Evolutionary conservation across 2,113 vertebrate species (phyloP), one percentile per base, ranked within the genome.

Genomic region (Bettongia penicillata): DNA sequence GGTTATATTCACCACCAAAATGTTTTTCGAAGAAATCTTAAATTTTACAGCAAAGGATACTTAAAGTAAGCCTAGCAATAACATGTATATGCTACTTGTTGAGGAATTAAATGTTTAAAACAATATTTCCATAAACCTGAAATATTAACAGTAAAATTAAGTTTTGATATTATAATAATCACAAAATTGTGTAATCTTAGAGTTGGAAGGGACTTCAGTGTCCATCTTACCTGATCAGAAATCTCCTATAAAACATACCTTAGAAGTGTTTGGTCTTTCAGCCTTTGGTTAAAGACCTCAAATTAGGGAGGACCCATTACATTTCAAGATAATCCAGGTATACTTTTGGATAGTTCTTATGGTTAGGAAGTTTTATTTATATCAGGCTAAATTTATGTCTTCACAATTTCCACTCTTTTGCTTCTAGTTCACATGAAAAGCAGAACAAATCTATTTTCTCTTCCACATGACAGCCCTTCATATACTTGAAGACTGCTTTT

Each of bases 1-100:
- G 94, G 47, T 90, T 94, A 77, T 8, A 8, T 90, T 95, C 53
- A 90, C 53, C 94, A 93, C 37, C 22, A 50, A 26, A 84, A 51
- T 95, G 5, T 91, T 94, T 91, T 96, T 95, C 93, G 14, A 91
- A 95, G 53, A 43, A 93, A 93, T 8, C 50, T 94, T 93, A 89
- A 90, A 50, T 92, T 96, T 94, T 96, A 94, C 90, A 94, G 92
- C 93, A 93, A 93, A 90, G 25, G 10, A 91, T 93, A 1, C n/a
- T 92, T 96, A 25, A 43, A 51, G 0, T 89, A 96, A 50, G 2
- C 26, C 90, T 94, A 77, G 11, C 61, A 93, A 89, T 92, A 57
- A 68, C 31, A 1, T 94, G 91, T 95, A 51, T 93, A 91, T 77
- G 5, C 19, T 68, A 68, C 61, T 77, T 28, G 55, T 28, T n/a